Evolutionary conservation across 2,113 vertebrate genomes (phyloP).

Genomic region (Bos indicus): DNA sequence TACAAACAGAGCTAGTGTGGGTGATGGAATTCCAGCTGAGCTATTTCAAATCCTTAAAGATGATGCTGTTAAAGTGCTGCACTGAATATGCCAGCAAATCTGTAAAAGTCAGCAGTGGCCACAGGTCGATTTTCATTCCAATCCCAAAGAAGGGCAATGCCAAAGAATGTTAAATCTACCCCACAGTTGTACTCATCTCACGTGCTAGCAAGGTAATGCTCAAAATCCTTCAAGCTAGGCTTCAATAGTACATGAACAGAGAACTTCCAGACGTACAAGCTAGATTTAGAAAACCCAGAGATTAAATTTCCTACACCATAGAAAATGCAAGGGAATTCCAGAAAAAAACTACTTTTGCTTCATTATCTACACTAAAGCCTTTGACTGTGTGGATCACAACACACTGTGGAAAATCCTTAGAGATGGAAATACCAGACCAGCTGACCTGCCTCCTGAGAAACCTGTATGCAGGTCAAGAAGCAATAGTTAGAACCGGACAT

Average conservation of each 20-base stretch:
- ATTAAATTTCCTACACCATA: background rate
- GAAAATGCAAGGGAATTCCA: background rate
- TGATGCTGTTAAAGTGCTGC: background rate
- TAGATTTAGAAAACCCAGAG: background rate
- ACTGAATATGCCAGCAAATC: background rate
- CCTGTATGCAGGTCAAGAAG: background rate
- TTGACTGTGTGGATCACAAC: background rate
- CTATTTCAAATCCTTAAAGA: background rate
- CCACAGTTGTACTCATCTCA: background rate
- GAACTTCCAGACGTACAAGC: background rate
- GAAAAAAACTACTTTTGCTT: background rate
- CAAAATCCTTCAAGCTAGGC: background rate
- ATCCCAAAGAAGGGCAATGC: background rate
- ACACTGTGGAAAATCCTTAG: background rate
- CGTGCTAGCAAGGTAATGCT: background rate
- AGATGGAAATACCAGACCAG: background rate
- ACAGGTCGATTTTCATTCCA: background rate
- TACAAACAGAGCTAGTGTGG: background rate
- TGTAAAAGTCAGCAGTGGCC: background rate
- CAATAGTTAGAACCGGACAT: accelerated
- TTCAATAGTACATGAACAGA: background rate
- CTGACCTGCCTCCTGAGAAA: background rate
- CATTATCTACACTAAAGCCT: background rate
- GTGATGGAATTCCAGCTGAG: background rate
- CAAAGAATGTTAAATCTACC: background rate